Evolutionary conservation across 2,888 invertebrate species (phyloP).

Genomic region (Choreutis nemorana): DNA sequence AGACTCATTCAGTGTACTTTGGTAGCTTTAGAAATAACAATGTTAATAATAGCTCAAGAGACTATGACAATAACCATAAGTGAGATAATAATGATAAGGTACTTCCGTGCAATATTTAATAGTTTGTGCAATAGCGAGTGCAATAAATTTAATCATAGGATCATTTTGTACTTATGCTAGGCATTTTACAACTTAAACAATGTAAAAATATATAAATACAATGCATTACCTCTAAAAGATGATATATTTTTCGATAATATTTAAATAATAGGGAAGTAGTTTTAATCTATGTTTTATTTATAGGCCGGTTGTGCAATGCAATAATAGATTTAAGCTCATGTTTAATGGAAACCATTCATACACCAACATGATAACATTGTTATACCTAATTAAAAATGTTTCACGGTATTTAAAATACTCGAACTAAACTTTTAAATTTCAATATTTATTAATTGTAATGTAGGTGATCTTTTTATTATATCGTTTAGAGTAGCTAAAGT

Average conservation of each 20-base stretch:
- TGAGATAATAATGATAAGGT: conserved; percentile 8
- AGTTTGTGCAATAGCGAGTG: conserved; percentile 38
- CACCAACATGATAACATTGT: no score
- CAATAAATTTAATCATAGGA: conserved; percentile 18
- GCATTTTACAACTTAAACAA: not conserved
- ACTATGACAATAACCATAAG: conserved; percentile 23
- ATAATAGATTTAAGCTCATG: conserved; percentile 30
- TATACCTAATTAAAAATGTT: not conserved
- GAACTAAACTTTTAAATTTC: conserved; percentile 5
- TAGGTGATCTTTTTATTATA: no score
- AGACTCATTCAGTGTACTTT: conserved; percentile 87
- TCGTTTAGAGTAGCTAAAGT: no score
- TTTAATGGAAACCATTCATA: no score
- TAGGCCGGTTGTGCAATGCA: conserved; percentile 63
- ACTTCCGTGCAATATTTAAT: conserved; percentile 24
- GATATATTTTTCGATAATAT: not conserved
- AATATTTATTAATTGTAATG: conserved; percentile 2
- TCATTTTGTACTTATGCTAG: conserved; percentile 5
- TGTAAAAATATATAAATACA: conserved; percentile 9
- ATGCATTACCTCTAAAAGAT: no score
- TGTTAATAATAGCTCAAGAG: conserved; percentile 17
- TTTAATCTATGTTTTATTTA: conserved; percentile 5
- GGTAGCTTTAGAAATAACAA: conserved; percentile 68
- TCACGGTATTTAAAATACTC: conserved; percentile 1
- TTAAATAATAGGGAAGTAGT: not conserved